Evolutionary conservation across 1,140 invertebrate species (phyloP).

Genomic region (Caenorhabditis tropicalis): DNA sequence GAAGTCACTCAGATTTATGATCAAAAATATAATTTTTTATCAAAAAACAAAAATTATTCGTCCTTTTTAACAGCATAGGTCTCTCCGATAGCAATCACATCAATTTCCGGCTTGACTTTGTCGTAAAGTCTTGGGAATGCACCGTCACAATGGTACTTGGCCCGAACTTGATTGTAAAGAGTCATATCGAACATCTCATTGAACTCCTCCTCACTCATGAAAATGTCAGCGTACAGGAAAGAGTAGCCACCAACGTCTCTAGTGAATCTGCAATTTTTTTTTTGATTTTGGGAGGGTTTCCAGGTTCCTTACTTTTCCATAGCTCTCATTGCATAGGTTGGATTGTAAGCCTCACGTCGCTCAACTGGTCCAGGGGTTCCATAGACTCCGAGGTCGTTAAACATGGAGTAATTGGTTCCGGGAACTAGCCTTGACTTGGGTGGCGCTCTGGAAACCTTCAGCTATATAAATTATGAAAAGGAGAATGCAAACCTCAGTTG

Average conservation of each 20-base stretch:
- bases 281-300: background rate
- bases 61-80: conserved; percentile 47
- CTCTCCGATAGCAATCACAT: conserved; percentile 77
- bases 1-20: no score
- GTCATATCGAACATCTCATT: conserved; percentile 82
- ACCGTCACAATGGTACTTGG: conserved; percentile 74
- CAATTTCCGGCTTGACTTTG: conserved; percentile 78
- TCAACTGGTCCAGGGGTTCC: conserved; percentile 76
- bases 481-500: conserved; percentile 56
- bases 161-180: conserved; percentile 78
- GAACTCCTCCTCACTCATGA: conserved; percentile 81
- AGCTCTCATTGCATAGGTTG: conserved; percentile 74
- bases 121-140: conserved; percentile 76
- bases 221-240: conserved; percentile 84
- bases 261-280: conserved; percentile 73
- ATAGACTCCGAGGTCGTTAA: conserved; percentile 76
- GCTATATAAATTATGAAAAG: background rate
- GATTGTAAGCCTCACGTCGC: conserved; percentile 74
- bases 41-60: background rate
- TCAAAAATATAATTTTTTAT: no score
- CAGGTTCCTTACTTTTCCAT: conserved; percentile 74
- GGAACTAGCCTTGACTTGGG: conserved; percentile 74
- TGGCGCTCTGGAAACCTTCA: conserved; percentile 71
- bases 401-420: conserved; percentile 75
- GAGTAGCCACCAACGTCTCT: conserved; percentile 76